Evolutionary conservation across 2,888 invertebrate genomes (phyloP), one percentile per base, ranked within the genome.

Genomic region (Tubulanus polymorphus): DNA sequence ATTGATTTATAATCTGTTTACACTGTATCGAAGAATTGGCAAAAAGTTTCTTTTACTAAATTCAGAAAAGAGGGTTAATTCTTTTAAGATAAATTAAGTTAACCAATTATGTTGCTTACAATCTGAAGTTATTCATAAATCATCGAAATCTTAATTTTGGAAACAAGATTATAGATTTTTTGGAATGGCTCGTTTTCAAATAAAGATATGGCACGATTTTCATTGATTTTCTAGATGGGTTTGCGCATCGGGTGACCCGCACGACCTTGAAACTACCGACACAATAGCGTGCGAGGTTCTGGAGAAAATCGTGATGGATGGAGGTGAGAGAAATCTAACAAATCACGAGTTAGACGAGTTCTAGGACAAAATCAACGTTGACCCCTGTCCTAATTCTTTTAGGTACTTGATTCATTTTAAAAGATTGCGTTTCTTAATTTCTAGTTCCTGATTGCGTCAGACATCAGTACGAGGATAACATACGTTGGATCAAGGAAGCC

Each of bases 171-270:
- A n/a, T n/a, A n/a, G n/a, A n/a, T n/a, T n/a, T n/a, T n/a, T n/a
- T n/a, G n/a, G n/a, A n/a, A n/a, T n/a, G n/a, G n/a, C n/a, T n/a
- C n/a, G n/a, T n/a, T n/a, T n/a, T n/a, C n/a, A n/a, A n/a, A n/a
- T n/a, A n/a, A n/a, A n/a, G n/a, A n/a, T n/a, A n/a, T n/a, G n/a
- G n/a, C n/a, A n/a, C n/a, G n/a, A n/a, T n/a, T n/a, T n/a, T n/a
- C n/a, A n/a, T n/a, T n/a, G n/a, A n/a, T n/a, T n/a, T 41, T 32
- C 32, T 30, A 78, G 85, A 26, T 85, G 85, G 85, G 83, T 85
- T 2, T 85, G 85, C 66, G 81, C 84, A 1, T 85, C 84, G 1
- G 81, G 82, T n/a, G 69, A 78, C 15, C 70, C 74, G 0, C 64
- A 67, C 29, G 85, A 86, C 71, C 74, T 85, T 35, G 71, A 74